These are phyloP conservation scores for Drosophila parvula DNA, from an alignment of 1,140 invertebrate genomes.

Conservation along the genomic window DNA sequence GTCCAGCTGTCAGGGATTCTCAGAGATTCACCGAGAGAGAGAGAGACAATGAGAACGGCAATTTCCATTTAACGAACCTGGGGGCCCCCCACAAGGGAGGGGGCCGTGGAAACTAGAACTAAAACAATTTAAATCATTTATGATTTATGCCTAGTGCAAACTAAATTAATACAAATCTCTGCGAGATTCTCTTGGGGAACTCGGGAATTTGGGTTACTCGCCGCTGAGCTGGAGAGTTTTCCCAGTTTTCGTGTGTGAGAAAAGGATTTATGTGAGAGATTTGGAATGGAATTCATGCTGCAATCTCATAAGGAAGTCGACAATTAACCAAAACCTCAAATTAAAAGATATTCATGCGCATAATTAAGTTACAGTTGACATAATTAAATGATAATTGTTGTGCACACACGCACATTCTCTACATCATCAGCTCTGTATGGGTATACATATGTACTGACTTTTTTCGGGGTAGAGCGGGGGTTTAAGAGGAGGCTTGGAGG, in stretches of 20 bases:
- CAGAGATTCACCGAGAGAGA: slow-evolving; percentile 27
- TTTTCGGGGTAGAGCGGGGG: slow-evolving; percentile 14
- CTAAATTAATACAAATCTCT: slow-evolving; percentile 44
- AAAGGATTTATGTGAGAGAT: slow-evolving; percentile 27
- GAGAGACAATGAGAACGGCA: slow-evolving; percentile 50
- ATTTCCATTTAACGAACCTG: slow-evolving; percentile 65
- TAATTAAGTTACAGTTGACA: slow-evolving; percentile 83
- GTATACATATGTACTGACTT: slow-evolving; percentile 11
- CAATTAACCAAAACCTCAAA: slow-evolving; percentile 75
- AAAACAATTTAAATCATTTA: slow-evolving; percentile 63
- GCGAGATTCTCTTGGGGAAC: slow-evolving; percentile 6
- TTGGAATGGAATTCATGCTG: slow-evolving; percentile 35
- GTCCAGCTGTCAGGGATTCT: slow-evolving; percentile 59
- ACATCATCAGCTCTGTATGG: neutral
- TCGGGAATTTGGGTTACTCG: slow-evolving; percentile 23
- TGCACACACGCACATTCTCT: slow-evolving; percentile 27
- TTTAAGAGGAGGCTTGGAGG: slow-evolving; percentile 21
- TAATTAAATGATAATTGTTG: slow-evolving; percentile 83
- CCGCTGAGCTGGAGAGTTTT: neutral
- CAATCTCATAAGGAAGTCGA: slow-evolving; percentile 70
- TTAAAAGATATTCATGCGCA: slow-evolving; percentile 74
- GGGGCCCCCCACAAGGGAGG: neutral
- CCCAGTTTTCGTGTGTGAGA: slow-evolving; percentile 10
- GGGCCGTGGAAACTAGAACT: slow-evolving; percentile 30
- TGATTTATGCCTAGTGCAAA: slow-evolving; percentile 41